Base-by-base conservation (phyloP, 2,797 vertebrate genomes). In the Tapirus indicus region DNA sequence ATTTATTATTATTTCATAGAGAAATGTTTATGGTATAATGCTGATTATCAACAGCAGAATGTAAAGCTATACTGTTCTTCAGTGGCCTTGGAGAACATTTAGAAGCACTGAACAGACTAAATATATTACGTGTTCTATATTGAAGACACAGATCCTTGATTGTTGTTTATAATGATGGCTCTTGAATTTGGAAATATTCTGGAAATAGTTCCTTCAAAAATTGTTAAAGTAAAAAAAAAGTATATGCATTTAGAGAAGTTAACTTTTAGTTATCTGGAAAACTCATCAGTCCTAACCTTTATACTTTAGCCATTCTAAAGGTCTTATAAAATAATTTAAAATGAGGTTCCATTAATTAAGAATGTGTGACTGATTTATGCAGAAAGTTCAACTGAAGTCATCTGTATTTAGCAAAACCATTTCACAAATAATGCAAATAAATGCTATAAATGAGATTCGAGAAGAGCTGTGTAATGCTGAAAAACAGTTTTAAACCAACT, bases 171-270 rank as follows among this genome's bases (percentile, higher is more conserved):
- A 69, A 58, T 47, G 21, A 86, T 78, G 29, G 29, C 20, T 71
- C 38, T 75, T 85, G 71, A 92, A 41, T 75, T 93, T 72, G 58
- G 35, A 74, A 88, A 75, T 64, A 84, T n/a, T 75, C 66, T 94
- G 78, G 47, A 71, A 62, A 72, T 49, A 68, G 49, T 92, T 74
- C 58, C 58, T 92, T 75, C 16, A 41, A 68, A 87, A 72, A 29
- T 72, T 91, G 38, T 88, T 84, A 41, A 41, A 44, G 21, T 52
- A 66, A 47, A 54, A 71, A 25, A 77, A 66, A 68, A 47, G 17
- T 9, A n/a, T 60, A 68, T 62, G n/a, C 38, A 56, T 74, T 80
- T 92, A 74, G 47, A 83, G 83, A 92, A 87, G 8, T 11, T 71
- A 62, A 71, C 18, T 52, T 91, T 95, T 85, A 86, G 56, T 49